These are phyloP conservation scores for Propithecus perrieri DNA, from an alignment of 2,797 vertebrate species.

Conservation along the genomic window DNA sequence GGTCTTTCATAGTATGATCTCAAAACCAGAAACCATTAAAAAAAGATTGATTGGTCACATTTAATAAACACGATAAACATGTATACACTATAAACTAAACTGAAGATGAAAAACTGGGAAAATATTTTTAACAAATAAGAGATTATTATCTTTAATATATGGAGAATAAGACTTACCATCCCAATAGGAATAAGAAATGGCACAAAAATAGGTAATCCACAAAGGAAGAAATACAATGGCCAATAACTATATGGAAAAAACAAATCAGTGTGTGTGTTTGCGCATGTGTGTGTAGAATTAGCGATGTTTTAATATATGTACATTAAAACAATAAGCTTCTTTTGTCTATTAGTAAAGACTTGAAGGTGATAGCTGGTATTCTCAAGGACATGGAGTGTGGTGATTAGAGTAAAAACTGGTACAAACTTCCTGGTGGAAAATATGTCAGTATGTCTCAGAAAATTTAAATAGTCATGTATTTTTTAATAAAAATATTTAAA, in stretches of 20 bases:
- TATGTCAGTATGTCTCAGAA: not conserved
- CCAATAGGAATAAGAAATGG: not conserved
- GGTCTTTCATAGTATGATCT: not conserved
- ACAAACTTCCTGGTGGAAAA: constrained; percentile 1
- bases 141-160: not conserved
- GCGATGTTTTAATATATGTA: not conserved
- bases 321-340: not conserved
- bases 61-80: not conserved
- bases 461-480: not conserved
- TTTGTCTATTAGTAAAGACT: not conserved
- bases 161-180: not conserved
- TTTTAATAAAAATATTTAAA: constrained; percentile 42
- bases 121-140: constrained; percentile 44
- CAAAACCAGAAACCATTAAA: not conserved
- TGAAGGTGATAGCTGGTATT: not conserved
- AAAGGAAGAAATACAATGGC: constrained; percentile 23
- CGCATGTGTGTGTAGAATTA: not conserved
- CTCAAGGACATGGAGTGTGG: not conserved
- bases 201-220: constrained; percentile 15
- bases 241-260: not conserved
- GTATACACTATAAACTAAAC: not conserved
- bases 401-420: not conserved
- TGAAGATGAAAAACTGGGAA: constrained; percentile 1
- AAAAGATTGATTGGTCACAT: not conserved
- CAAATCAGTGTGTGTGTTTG: not conserved